Base-by-base conservation (phyloP, 1,140 invertebrate genomes). In the Magallana gigas region DNA sequence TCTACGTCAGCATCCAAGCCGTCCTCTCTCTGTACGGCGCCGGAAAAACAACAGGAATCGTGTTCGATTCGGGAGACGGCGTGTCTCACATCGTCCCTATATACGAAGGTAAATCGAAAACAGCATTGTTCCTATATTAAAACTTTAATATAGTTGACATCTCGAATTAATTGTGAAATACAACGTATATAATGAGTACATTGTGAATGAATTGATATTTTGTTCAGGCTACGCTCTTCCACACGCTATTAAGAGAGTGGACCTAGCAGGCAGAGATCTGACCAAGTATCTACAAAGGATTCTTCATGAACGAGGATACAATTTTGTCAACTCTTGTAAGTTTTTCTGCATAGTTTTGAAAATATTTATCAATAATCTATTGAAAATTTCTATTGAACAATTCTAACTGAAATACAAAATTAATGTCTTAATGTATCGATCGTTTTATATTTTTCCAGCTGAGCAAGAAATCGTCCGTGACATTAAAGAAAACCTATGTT, bases 261-360 rank as follows among this genome's bases (percentile, higher is more conserved):
- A 98, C 94, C 96, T 98, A 94, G 98, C 98, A 92, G 98, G 98
- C 88, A 97, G 98, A 92, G 98, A 99, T 95, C 96, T 99, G 93
- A 99, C 98, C 91, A 97, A 98, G 95, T 99, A 98, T 96, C 96
- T 99, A 94, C 98, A 98, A 97, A 98, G 98, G 96, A 91, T 98
- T 95, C 96, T 99, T 90, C 98, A 97, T 91, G 98, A 99, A 96
- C 98, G 98, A 95, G 98, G 98, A 91, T 99, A 98, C 96, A 97
- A 97, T 18, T 99, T 99, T 96, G 98, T 97, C 14, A 98, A 98
- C 95, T 98, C 95, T 29, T 88, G 90, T 83, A 87, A 91, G 84
- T 48, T 56, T 82, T 5, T 23, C 56, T 48, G 8, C 23, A 83
- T 9, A 84, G 5, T 14, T 62, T 62, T 16, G 9, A 11, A 11